Evolutionary conservation across 1,140 invertebrate species (phyloP), one percentile per base, ranked within the genome.

Genomic region (Zaprionus lachaisei): DNA sequence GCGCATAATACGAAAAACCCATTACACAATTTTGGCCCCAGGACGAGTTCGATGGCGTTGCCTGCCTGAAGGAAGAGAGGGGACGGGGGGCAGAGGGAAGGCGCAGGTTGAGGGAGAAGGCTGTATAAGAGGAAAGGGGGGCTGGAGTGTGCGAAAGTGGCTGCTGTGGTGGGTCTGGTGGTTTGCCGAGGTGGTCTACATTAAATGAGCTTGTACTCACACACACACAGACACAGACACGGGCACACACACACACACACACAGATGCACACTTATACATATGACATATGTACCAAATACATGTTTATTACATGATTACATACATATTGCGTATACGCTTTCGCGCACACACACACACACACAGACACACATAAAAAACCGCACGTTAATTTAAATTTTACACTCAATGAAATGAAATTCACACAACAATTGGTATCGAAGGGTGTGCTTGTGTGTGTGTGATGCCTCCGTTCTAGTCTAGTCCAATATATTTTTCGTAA

Each of bases 1-100:
- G 72, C 65, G 72, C 65, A 69, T 74, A 78, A 78, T 74, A 78
- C 76, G 44, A 34, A 62, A 74, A 73, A 68, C 56, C 56, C 34
- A 73, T 68, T 61, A 72, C 70, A 49, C 70, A 66, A 67, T 72
- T 60, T 47, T 51, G 12, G 63, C 64, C 20, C 20, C 14, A 34
- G 64, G 70, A 24, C 2, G 34, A 31, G 20, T 38, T 47, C 41
- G 20, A 51, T 22, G 49, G 22, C 37, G 41, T 47, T 47, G 41
- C 41, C 41, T 47, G 31, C 31, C 31, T 34, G 31, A 34, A 34
- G 31, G 31, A 34, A 34, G 9, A 7, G 11, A 34, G 9, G 31
- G 2, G 28, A 15, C 4, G 2, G 11, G 11, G 12, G 26, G 2
- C 5, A 26, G 5, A 15, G 26, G 1, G 28, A 37, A 28, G 7